Base-by-base conservation (phyloP, 2,797 vertebrate species). In the Chaetodon trifasciatus region DNA sequence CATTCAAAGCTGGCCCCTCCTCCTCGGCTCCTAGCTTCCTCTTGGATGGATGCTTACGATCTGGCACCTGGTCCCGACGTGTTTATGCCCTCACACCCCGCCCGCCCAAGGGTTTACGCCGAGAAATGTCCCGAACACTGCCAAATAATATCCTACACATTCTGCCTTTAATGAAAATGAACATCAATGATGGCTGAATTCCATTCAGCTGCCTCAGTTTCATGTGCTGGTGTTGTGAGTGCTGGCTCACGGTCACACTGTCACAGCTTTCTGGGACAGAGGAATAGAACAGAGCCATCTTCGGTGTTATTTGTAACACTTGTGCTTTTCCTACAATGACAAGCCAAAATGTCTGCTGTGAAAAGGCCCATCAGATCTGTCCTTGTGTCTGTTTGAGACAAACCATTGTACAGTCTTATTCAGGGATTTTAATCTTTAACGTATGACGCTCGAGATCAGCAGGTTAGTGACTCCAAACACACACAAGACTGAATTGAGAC, bases 281-380 rank as follows among this genome's bases (percentile, higher is more conserved):
- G 47, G 19, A 58, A 40, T 5, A 16, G 23, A 67, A 49, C 2
- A 2, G 23, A 57, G 32, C 49, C 50, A 67, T 67, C 4, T 7
- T 56, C 60, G 32, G 57, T 69, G 10, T n/a, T 71, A n/a, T 56
- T 56, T 46, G 16, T 50, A 60, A 60, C 44, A 50, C 12, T 32
- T 49, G 21, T 56, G 46, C 50, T 69, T 53, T 57, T 52, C 28
- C 39, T 12, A 57, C 39, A 19, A 55, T 57, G 35, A 67, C 16
- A 63, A 47, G 47, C 71, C 42, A 37, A 58, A 67, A 68, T 64
- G 23, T 71, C 44, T 65, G 67, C 64, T 50, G 53, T 76, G 40
- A 63, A 68, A 57, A 46, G 1, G 8, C 58, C 19, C 17, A 6
- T n/a, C 19, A 15, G 32, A 69, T 67, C 69, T 52, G 53, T 61